Base-by-base conservation (phyloP, 1,140 invertebrate genomes). In the Atta colombica region DNA sequence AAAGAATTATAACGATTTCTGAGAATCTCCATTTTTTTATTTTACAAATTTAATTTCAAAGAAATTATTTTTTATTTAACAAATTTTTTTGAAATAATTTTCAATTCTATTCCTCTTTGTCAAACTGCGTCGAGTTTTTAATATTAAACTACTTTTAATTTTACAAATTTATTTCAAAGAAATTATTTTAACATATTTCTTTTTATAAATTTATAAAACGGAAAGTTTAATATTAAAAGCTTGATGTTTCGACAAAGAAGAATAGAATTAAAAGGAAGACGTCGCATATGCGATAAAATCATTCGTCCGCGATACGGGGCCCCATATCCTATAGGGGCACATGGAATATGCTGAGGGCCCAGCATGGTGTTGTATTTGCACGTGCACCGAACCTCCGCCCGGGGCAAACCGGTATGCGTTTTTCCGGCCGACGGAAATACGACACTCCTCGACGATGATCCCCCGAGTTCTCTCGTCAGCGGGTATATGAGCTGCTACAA, bases 341-440 rank as follows among this genome's bases (percentile, higher is more conserved):
- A 10, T 6, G 45, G 14, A 51, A 6, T 5, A 39, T 39, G 51
- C 3, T 2, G 39, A 28, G 28, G 55, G 18, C 10, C 25, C 8
- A 14, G 55, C 49, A 21, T 35, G 16, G 28, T n/a, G 51, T 66
- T 86, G 78, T 49, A 86, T 61, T 88, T 80, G 66, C 74, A 88
- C 61, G 84, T 69, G 66, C 77, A 10, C 31, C 72, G 65, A 63
- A 63, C 65, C 71, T 69, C n/a, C 35, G n/a, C 25, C 25, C 55
- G 53, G 16, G 77, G 61, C 18, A 77, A 86, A 86, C 81, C 63
- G 81, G 88, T 87, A 90, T 87, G 69, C 49, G 25, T 31, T 86
- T 89, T 90, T 91, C 81, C 77, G 63, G 31, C 58, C 39, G 28
- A 66, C 82, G 74, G 82, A 90, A 90, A 91, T 77, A 88, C 66